Conservation (phyloP, 2,113 vertebrate species). For the Origma solitaria region DNA sequence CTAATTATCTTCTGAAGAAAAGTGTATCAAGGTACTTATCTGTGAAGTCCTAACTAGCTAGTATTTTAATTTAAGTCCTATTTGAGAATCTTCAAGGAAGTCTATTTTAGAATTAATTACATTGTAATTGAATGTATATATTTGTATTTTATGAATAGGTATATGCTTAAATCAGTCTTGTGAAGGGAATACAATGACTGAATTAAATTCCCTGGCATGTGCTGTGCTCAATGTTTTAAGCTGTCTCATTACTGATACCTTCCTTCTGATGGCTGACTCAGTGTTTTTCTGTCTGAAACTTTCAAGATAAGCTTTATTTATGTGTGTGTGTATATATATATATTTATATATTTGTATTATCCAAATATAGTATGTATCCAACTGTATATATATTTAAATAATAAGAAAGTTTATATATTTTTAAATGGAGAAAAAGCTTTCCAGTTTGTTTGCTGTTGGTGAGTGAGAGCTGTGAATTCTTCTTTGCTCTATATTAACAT, state of each 20-base stretch:
- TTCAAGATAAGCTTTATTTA: background rate
- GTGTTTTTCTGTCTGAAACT: background rate
- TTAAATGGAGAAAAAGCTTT: background rate
- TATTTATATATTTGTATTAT: background rate
- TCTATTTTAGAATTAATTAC: background rate
- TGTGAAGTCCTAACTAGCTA: constrained; percentile 24
- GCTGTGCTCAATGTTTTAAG: background rate
- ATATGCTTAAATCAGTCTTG: background rate
- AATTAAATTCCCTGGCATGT: background rate
- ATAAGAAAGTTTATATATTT: background rate
- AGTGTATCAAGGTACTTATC: background rate
- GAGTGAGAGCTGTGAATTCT: background rate
- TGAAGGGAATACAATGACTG: background rate
- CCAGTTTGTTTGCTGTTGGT: background rate
- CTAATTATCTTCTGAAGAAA: constrained; percentile 30
- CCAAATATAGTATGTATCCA: background rate
- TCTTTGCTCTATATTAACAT: background rate
- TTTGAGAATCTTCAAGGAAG: background rate
- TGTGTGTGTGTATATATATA: background rate
- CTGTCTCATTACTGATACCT: background rate
- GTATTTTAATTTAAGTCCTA: background rate
- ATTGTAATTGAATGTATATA: background rate
- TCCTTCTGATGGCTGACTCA: background rate
- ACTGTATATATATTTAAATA: background rate
- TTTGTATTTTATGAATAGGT: background rate